Evolutionary conservation across 2,888 invertebrate genomes (phyloP), one percentile per base, ranked within the genome.

Genomic region (Drosophila tanythrix): DNA sequence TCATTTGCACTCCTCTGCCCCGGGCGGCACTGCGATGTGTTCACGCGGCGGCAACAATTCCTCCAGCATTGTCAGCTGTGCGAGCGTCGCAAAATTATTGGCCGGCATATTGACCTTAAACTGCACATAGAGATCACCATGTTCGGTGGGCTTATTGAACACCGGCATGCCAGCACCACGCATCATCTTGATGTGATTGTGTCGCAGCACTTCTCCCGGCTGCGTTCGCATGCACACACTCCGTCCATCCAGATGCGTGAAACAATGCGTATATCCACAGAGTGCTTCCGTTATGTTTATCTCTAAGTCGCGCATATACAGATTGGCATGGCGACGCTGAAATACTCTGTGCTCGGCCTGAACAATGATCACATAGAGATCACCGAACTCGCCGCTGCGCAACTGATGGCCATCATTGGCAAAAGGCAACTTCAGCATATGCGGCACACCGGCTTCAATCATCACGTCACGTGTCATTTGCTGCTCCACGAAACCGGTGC

Each of bases 121-220:
- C 86, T 96, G 96, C 65, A 99, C 95, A 91, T 96, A 96, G 58
- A 99, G 94, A 93, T 97, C 96, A 62, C 99, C 99, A 92, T 95
- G 96, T 87, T 97, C 96, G 92, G 96, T 96, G 8, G 97, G 97
- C 93, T 96, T 96, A 91, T 96, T 96, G 88, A 95, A 95, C 43
- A 95, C 94, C 1, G 99, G 99, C 98, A 99, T 99, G 29, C 99
- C 99, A 93, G 98, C 98, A 7, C 96, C 96, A 74, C 94, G 94
- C 65, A 99, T 95, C 74, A 96, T 95, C 92, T 96, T 97, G 3
- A 97, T 93, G 90, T 95, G 95, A 92, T 97, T 97, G 62, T 98
- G 78, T 10, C 57, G 96, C 76, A 99, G 95, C 25, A 98, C 96
- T 82, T 96, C 95, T 21, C 98, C 98, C 7, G 97, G 95, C 5